Percentiles rank a stretch among this genome's conserved stretches.
phyloP scores from a whole-genome alignment of 2,888 invertebrate genomes.

The Dione vanillae region DNA sequence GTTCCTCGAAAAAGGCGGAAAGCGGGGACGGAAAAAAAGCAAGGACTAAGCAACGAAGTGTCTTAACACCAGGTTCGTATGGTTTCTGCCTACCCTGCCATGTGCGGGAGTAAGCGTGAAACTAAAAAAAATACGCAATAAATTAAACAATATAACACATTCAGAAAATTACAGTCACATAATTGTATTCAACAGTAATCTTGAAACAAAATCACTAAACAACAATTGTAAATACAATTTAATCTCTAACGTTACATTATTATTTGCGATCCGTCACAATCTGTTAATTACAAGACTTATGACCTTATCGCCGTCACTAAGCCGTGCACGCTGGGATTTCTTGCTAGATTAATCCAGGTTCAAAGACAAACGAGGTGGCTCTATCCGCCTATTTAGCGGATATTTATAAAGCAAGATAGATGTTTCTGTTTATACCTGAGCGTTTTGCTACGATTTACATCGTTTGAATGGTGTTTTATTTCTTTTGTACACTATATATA shows the following conservation, averaged over 20 bases:
- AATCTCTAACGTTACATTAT: too few species aligned
- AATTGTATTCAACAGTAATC: too few species aligned
- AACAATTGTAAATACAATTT: background rate
- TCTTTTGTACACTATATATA: background rate
- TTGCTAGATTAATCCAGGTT: constrained; percentile 33
- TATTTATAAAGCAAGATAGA: constrained; percentile 31
- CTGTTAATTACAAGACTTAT: constrained; percentile 43
- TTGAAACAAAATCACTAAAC: too few species aligned
- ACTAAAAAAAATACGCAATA: too few species aligned
- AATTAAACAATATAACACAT: too few species aligned
- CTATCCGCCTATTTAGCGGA: constrained; percentile 32
- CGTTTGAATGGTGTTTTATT: background rate
- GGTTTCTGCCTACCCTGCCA: too few species aligned
- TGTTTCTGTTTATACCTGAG: constrained; percentile 11
- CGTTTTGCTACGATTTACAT: constrained; percentile 15
- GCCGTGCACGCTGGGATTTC: constrained; percentile 31
- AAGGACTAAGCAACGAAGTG: too few species aligned
- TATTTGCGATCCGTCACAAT: constrained; percentile 41
- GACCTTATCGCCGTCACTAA: constrained; percentile 26
- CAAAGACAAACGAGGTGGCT: constrained; percentile 35
- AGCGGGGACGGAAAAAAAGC: too few species aligned
- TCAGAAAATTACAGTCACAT: too few species aligned
- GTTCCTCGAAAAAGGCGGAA: too few species aligned
- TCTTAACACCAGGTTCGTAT: too few species aligned
- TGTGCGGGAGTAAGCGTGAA: too few species aligned